A percentile compares a stretch with the other conserved stretches of the same genome.
These are phyloP conservation scores for Halcyon leucocephala DNA, from an alignment of 2,797 vertebrate genomes.

Conservation along the genomic window DNA sequence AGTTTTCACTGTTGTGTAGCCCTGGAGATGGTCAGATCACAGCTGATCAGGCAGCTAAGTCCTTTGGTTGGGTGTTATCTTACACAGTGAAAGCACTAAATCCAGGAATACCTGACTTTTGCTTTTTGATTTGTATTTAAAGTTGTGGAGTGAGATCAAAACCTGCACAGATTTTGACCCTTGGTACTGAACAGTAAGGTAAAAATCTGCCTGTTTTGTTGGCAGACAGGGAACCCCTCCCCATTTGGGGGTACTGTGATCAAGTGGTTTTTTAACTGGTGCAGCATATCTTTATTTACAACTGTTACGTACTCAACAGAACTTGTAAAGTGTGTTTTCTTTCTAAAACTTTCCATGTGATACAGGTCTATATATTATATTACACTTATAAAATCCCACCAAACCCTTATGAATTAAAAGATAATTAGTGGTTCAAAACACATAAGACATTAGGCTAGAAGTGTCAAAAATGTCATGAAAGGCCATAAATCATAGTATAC, in stretches of 20 bases:
- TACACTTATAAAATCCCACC: conserved; percentile 82
- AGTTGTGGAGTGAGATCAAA: neutral
- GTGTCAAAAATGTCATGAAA: conserved; percentile 91
- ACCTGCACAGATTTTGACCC: neutral
- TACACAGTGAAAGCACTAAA: neutral
- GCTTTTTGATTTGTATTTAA: neutral
- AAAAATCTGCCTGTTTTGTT: neutral
- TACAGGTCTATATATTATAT: conserved; percentile 81
- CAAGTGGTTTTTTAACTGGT: conserved; percentile 56
- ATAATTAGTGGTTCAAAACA: conserved; percentile 91
- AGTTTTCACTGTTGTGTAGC: neutral
- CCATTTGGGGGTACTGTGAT: neutral
- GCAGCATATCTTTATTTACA: conserved; percentile 72
- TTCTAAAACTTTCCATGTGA: conserved; percentile 74
- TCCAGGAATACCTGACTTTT: neutral
- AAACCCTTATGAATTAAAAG: conserved; percentile 89
- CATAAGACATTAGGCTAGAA: conserved; percentile 82
- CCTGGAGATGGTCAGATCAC: neutral
- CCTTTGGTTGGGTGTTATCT: neutral
- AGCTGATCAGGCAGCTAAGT: neutral
- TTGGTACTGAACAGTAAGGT: neutral
- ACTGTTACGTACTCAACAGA: conserved; percentile 54
- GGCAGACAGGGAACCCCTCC: neutral
- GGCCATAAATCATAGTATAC: conserved; percentile 90
- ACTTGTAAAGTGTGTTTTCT: conserved; percentile 71